Evolutionary conservation across 1,140 invertebrate species (phyloP).

Genomic region (Drosophila kikkawai): DNA sequence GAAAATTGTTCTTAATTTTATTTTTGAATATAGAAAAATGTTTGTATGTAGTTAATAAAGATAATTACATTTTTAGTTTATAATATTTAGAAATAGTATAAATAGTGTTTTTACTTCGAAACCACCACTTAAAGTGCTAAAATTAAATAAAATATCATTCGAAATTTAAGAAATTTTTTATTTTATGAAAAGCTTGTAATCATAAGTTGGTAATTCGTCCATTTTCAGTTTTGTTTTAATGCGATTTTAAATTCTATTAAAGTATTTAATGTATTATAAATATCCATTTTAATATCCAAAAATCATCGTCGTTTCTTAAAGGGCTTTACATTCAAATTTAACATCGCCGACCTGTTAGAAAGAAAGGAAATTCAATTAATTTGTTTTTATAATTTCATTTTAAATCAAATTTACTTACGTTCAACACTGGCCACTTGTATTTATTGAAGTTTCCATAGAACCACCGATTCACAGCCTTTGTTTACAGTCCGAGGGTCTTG

Average conservation of each 20-base stretch:
- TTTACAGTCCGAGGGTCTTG: conserved; percentile 2
- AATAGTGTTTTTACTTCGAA: no score
- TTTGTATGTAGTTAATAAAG: no score
- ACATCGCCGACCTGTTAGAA: background rate
- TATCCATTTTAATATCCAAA: no score
- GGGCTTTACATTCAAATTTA: background rate
- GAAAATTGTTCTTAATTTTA: no score
- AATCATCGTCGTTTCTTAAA: no score
- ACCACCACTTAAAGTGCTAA: no score
- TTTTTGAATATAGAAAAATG: no score
- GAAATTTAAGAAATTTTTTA: background rate
- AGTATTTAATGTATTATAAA: background rate
- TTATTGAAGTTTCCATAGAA: background rate
- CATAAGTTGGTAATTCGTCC: no score
- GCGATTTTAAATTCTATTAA: background rate
- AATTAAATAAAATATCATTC: background rate
- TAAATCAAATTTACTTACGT: conserved; percentile 7
- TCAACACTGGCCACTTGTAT: background rate
- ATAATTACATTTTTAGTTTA: no score
- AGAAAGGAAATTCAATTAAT: background rate
- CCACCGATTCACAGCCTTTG: background rate
- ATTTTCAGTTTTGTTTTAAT: background rate
- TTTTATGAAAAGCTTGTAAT: background rate
- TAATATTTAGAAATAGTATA: no score
- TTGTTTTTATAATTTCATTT: background rate